Evolutionary conservation across 2,797 vertebrate genomes (phyloP).

Genomic region (Natrix natrix): DNA sequence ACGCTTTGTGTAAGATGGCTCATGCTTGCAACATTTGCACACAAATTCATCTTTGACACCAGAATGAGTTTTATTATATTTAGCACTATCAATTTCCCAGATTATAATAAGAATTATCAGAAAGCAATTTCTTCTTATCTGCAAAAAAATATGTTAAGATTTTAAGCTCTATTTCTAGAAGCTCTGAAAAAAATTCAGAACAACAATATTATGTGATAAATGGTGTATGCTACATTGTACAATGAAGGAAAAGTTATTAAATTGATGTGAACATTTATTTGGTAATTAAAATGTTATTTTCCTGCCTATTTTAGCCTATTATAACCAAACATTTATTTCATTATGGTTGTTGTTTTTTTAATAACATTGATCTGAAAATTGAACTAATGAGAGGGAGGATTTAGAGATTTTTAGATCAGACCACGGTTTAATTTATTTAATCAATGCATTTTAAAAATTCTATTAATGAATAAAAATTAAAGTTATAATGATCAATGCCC

Average conservation of each 20-base stretch:
- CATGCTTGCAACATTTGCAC: constrained; percentile 10
- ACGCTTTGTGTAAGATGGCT: not conserved
- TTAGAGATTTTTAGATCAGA: not conserved
- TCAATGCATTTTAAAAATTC: not conserved
- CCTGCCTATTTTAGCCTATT: not conserved
- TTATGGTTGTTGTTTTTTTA: not conserved
- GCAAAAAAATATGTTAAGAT: constrained; percentile 2
- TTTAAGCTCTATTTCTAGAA: not conserved
- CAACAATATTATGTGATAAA: not conserved
- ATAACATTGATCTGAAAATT: not conserved
- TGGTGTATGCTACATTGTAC: not conserved
- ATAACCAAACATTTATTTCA: not conserved
- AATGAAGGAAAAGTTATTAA: not conserved
- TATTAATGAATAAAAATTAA: not conserved
- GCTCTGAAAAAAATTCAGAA: not conserved
- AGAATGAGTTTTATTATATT: constrained; percentile 14
- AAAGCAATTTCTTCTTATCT: constrained; percentile 11
- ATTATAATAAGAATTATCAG: constrained; percentile 13
- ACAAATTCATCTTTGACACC: constrained; percentile 5
- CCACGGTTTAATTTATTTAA: not conserved
- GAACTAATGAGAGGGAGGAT: not conserved
- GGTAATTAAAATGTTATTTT: not conserved
- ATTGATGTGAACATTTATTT: not conserved
- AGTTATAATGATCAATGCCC: not conserved
- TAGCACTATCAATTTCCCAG: constrained; percentile 6